Percentiles rank a stretch among this genome's conserved stretches.
phyloP scores from a whole-genome alignment of 2,797 vertebrate genomes.

The Pelodytes ibericus region DNA sequence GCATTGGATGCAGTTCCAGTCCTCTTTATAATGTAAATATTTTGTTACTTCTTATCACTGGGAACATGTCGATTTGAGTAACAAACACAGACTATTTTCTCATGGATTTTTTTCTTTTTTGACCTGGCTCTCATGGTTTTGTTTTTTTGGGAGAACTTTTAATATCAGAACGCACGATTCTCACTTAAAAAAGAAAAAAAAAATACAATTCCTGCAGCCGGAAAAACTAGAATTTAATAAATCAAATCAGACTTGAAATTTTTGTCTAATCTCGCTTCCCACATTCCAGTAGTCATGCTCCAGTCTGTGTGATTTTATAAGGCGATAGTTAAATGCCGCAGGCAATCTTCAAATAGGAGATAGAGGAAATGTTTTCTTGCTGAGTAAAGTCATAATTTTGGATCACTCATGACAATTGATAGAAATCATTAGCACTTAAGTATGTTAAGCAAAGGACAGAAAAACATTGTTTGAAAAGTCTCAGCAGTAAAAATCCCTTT shows the following conservation, averaged over 20 bases:
- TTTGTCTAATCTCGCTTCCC: conserved; percentile 67
- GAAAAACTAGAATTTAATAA: conserved; percentile 60
- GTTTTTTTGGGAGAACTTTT: conserved; percentile 63
- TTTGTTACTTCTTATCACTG: conserved; percentile 66
- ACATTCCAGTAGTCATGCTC: conserved; percentile 66
- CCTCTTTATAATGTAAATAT: neutral
- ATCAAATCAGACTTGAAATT: conserved; percentile 63
- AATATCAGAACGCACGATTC: conserved; percentile 75
- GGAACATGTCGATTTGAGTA: conserved; percentile 71
- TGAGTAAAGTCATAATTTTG: conserved; percentile 66
- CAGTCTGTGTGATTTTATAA: conserved; percentile 61
- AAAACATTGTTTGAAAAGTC: conserved; percentile 21
- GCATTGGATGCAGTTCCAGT: neutral
- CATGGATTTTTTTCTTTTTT: conserved; percentile 63
- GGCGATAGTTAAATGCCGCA: conserved; percentile 63
- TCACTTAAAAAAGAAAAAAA: conserved; percentile 60
- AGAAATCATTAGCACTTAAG: conserved; percentile 61
- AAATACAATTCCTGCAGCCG: conserved; percentile 62
- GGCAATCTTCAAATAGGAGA: conserved; percentile 65
- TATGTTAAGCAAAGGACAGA: conserved; percentile 10
- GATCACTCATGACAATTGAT: conserved; percentile 64
- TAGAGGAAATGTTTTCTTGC: conserved; percentile 64
- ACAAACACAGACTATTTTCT: conserved; percentile 67
- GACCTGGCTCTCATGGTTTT: conserved; percentile 63
- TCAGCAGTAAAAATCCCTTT: conserved; percentile 1